Evolutionary conservation across 1,140 invertebrate genomes (phyloP), one percentile per base, ranked within the genome.

Genomic region (Zaprionus tsacasi): DNA sequence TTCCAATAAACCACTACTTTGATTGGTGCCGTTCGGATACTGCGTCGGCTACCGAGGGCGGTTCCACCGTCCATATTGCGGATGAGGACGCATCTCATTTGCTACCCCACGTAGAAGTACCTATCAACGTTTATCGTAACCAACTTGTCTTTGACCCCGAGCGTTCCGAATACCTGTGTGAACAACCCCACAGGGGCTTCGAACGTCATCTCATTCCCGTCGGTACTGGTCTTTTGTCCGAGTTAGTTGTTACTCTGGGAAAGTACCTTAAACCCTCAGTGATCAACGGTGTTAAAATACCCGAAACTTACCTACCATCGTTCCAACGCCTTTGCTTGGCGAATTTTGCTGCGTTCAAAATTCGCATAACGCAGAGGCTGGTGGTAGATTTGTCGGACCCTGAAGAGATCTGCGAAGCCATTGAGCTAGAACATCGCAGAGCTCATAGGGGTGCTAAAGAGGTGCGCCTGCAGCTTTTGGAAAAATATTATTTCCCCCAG

Each of bases 381-480:
- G 33, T 60, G 12, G 8, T 12, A 8, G 57, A 59, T 52, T 17
- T 60, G 27, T 13, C 17, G 0, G 66, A 50, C 11, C 30, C 35
- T 12, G 21, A 21, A 21, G 60, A 63, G n/a, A 10, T 21, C 21
- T 33, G 38, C 45, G 45, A 52, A 12, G 45, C 30, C 10, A 60
- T 69, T 13, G 56, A 65, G 11, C 52, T 38, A 8, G 70, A 68
- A 15, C 57, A 73, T 48, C 12, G 35, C n/a, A 73, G 64, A 4
- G 64, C 64, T 2, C 70, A 73, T 54, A 60, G 64, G 35, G 40
- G 15, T 7, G 38, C 64, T 1, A 55, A 61, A 15, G 58, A 73
- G 11, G 25, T 68, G 13, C 17, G 25, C 6, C 21, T 21, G 21
- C 21, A 21, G 21, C 21, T 21, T 1, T 21, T 21, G 21, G 21